These are phyloP conservation scores for Cynopterus sphinx DNA, from an alignment of 2,797 vertebrate genomes.

Conservation along the genomic window DNA sequence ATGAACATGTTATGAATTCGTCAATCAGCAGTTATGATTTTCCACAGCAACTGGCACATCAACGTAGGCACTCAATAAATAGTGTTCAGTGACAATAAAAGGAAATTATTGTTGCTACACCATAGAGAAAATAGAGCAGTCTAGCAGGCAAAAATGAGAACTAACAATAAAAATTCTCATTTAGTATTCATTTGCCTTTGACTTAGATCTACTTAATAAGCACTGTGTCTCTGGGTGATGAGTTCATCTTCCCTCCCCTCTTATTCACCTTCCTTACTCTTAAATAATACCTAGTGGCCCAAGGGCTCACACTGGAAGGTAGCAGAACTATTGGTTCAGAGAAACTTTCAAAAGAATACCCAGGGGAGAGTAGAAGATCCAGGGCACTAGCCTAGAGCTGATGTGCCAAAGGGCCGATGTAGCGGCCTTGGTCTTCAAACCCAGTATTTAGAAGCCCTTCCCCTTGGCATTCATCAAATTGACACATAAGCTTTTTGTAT, in stretches of 20 bases:
- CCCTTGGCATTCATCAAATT: not conserved
- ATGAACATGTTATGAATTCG: not conserved
- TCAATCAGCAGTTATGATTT: conserved; percentile 35
- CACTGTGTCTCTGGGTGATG: not conserved
- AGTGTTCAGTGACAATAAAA: not conserved
- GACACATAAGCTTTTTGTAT: not conserved
- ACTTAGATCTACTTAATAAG: conserved; percentile 27
- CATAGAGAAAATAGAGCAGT: not conserved
- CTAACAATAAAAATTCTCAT: conserved; percentile 52
- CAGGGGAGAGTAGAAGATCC: not conserved
- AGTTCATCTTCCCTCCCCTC: not conserved
- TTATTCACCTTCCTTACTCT: not conserved
- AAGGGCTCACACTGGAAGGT: not conserved
- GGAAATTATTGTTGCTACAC: conserved; percentile 21
- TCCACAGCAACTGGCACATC: not conserved
- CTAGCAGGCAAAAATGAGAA: conserved; percentile 27
- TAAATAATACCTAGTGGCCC: not conserved
- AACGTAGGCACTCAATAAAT: not conserved
- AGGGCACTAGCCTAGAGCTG: not conserved
- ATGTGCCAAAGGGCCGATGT: not conserved
- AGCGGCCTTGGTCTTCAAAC: not conserved
- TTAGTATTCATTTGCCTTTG: conserved; percentile 56
- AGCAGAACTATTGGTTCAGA: not conserved
- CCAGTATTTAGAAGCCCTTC: not conserved
- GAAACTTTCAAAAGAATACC: conserved; percentile 32